Conservation (phyloP, 2,888 invertebrate genomes). For the Orthonevra nobilis region DNA sequence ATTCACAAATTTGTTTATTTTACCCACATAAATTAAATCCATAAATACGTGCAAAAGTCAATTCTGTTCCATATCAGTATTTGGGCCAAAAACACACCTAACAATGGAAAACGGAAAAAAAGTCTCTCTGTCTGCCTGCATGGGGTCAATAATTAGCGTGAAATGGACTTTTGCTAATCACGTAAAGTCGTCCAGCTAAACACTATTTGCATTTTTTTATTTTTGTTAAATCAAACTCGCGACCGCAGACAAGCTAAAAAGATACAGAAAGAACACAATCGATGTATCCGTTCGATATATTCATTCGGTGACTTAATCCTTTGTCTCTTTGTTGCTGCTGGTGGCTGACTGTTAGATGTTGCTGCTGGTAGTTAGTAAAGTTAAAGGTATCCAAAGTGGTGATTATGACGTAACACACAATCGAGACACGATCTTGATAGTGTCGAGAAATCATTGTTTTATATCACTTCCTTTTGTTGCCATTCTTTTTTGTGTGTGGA, state of each 20-base stretch:
- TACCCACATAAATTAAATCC: slow-evolving; percentile 14
- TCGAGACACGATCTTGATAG: slow-evolving; percentile 55
- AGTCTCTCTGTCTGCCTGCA: slow-evolving; percentile 26
- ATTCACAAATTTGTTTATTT: slow-evolving; percentile 6
- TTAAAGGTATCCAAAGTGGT: slow-evolving; percentile 52
- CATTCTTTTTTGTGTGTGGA: neutral
- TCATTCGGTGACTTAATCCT: slow-evolving; percentile 66
- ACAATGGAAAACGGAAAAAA: neutral
- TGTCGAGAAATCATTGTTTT: slow-evolving; percentile 49
- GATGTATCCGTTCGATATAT: slow-evolving; percentile 64
- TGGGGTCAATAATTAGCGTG: slow-evolving; percentile 52
- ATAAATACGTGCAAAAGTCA: slow-evolving; percentile 9
- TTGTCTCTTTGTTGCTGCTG: slow-evolving; percentile 48
- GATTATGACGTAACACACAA: slow-evolving; percentile 65
- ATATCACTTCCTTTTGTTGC: slow-evolving; percentile 8
- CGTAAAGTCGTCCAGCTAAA: slow-evolving; percentile 16
- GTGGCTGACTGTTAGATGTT: neutral
- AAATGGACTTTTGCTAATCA: slow-evolving; percentile 12
- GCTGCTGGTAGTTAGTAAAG: slow-evolving; percentile 29
- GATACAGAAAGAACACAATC: slow-evolving; percentile 51
- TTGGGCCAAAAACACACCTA: neutral
- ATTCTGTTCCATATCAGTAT: slow-evolving; percentile 33
- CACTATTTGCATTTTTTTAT: too few relatives aligned
- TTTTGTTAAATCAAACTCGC: neutral
- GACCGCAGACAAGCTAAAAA: slow-evolving; percentile 2